Base-by-base conservation (phyloP, 2,113 vertebrate genomes). In the Istiophorus platypterus region DNA sequence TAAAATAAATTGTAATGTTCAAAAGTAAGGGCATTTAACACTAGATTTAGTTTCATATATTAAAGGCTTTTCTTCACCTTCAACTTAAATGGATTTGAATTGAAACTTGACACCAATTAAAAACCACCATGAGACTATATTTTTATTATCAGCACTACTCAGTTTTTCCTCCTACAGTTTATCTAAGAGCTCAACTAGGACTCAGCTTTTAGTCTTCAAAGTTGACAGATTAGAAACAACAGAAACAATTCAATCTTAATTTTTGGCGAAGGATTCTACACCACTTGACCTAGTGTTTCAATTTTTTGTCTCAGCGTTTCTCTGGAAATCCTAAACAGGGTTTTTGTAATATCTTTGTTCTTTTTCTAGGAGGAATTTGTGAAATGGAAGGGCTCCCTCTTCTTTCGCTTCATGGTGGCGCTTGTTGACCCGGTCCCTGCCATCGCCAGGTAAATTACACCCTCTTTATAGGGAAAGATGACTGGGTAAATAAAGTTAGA, bases 381-480 rank as follows among this genome's bases (percentile, higher is more conserved):
- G 78, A 99, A 97, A 26, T 97, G 97, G 98, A 99, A 97, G 61
- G 97, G 97, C 17, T 95, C 94, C 4, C 95, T 99, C 29, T 99
- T 99, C 93, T 99, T 98, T 69, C 94, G 92, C 6, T 99, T 98
- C 2, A 87, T 97, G 84, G 94, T 93, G 11, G 94, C 93, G 1
- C 80, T 99, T 63, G 96, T 98, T 37, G 98, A 99, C 85, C 94
- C 96, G 1, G 87, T 95, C 39, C 95, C 96, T 22, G 94, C 96
- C 9, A 95, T 99, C 57, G 95, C 94, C 92, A 99, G 97, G 98
- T 99, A 96, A 74, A 26, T 65, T n/a, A 22, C 9, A 61, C 29
- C 54, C 4, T 29, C 5, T 39, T 51, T 63, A 56, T n/a, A 26
- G 18, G 29, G 9, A 49, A 12, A 5, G 11, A 71, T 58, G 10